Conservation (phyloP, 2,113 vertebrate species). For the Chaenocephalus aceratus region DNA sequence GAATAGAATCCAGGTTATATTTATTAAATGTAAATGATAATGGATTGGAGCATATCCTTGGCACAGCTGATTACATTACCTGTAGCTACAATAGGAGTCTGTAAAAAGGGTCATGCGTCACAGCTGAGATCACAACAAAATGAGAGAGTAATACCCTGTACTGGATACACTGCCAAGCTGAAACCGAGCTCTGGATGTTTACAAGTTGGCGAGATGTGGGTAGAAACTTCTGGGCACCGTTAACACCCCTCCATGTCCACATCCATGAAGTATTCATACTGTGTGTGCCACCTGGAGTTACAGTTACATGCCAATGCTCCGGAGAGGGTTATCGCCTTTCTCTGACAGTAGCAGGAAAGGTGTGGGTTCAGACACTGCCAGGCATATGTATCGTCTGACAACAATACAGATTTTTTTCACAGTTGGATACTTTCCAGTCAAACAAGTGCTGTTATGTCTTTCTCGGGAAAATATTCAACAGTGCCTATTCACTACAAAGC, state of each 20-base stretch:
- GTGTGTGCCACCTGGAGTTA: constrained; percentile 86
- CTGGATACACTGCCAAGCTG: constrained; percentile 72
- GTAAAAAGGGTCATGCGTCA: constrained; percentile 66
- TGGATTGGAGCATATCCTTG: constrained; percentile 18
- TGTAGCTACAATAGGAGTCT: constrained; percentile 30
- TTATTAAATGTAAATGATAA: constrained; percentile 8
- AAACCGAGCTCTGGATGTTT: constrained; percentile 76
- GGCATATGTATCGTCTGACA: constrained; percentile 34
- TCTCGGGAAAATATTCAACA: constrained; percentile 1
- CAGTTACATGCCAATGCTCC: constrained; percentile 83
- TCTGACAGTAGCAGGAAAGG: constrained; percentile 78
- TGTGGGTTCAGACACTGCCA: constrained; percentile 74
- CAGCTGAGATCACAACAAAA: constrained; percentile 70
- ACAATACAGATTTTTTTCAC: constrained; percentile 18
- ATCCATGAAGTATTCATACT: constrained; percentile 85
- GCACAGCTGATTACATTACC: constrained; percentile 51
- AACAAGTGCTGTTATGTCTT: neutral
- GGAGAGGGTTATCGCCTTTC: constrained; percentile 83
- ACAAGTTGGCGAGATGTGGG: constrained; percentile 70
- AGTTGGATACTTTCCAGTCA: constrained; percentile 9
- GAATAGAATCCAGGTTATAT: constrained; percentile 30
- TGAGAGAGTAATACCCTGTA: constrained; percentile 67
- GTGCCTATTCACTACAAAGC: neutral
- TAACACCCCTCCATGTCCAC: constrained; percentile 84
- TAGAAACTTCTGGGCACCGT: constrained; percentile 84